These are phyloP conservation scores for Pangasius mekongensis DNA, from an alignment of 2,797 vertebrate species.

Conservation along the genomic window DNA sequence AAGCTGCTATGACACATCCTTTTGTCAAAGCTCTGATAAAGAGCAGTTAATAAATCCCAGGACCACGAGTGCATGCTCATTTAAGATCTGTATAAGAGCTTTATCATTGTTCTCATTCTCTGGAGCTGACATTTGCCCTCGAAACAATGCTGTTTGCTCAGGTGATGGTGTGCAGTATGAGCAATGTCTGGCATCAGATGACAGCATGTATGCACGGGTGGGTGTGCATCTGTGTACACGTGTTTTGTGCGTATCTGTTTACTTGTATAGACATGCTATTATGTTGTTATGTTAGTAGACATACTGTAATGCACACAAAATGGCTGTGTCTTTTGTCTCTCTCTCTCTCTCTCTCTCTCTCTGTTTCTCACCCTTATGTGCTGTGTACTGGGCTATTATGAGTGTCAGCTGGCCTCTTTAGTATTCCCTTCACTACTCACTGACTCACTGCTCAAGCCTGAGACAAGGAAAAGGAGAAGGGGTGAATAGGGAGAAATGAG, in stretches of 20 bases:
- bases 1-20: constrained; percentile 37
- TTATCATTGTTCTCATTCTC: constrained; percentile 43
- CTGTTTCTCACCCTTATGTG: constrained; percentile 46
- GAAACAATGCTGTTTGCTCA: constrained; percentile 51
- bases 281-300: constrained; percentile 33
- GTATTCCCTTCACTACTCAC: constrained; percentile 79
- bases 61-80: neutral
- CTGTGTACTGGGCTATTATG: constrained; percentile 65
- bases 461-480: constrained; percentile 48
- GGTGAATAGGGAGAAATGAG: constrained; percentile 37
- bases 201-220: constrained; percentile 34
- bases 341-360: constrained; percentile 14
- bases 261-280: constrained; percentile 28
- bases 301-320: constrained; percentile 25
- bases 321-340: constrained; percentile 20
- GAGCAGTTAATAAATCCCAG: constrained; percentile 45
- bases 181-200: constrained; percentile 47
- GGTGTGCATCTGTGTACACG: constrained; percentile 59
- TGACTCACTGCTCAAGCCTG: constrained; percentile 72
- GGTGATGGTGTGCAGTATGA: constrained; percentile 52
- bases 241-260: constrained; percentile 58
- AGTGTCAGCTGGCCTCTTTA: constrained; percentile 76
- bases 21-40: constrained; percentile 45
- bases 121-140: constrained; percentile 28
- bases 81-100: constrained; percentile 37